Evolutionary conservation across 2,888 invertebrate species (phyloP), one percentile per base, ranked within the genome.

Genomic region (Agonopterix arenella): DNA sequence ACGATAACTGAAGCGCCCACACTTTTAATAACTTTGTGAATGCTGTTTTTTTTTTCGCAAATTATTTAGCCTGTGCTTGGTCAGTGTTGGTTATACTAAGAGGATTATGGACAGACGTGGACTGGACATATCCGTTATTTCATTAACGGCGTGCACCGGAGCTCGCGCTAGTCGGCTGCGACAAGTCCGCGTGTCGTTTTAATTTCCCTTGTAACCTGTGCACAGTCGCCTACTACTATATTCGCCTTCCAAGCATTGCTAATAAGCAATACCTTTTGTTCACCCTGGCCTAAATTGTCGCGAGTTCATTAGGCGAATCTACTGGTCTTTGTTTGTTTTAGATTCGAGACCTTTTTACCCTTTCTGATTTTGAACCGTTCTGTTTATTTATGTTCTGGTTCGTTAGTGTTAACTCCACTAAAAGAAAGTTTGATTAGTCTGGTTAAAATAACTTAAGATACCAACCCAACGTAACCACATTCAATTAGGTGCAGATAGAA

Each of bases 281-380:
- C 71, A 68, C 73, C 70, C 71, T 67, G 73, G 66, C 68, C 76
- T 70, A 69, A 77, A 76, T 76, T 76, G 77, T 74, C 76, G 73
- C 75, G 66, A 77, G 77, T 80, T 81, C 80, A 80, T 82, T 80
- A 81, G 75, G 73, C 73, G 73, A 73, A 73, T 79, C 71, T 65
- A 68, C 73, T 73, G 71, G 73, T 72, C 68, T 70, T 73, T 77
- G 78, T 81, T 80, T 77, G 74, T 76, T 82, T 75, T 76, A 74
- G 72, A 76, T 77, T 60, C 54, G 65, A 63, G 58, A 64, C 66
- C 70, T 71, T 70, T 70, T 68, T 66, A 65, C 73, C 70, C 67
- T 66, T 60, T 63, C 61, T 62, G 61, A 65, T 74, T 73, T 66
- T 70, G 66, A 68, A 62, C 66, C 68, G 52, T 72, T 71, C 59